Percentiles rank a stretch among this genome's conserved stretches.
Conservation (phyloP, 2,888 invertebrate genomes). For the Trichopoda pennipes region DNA sequence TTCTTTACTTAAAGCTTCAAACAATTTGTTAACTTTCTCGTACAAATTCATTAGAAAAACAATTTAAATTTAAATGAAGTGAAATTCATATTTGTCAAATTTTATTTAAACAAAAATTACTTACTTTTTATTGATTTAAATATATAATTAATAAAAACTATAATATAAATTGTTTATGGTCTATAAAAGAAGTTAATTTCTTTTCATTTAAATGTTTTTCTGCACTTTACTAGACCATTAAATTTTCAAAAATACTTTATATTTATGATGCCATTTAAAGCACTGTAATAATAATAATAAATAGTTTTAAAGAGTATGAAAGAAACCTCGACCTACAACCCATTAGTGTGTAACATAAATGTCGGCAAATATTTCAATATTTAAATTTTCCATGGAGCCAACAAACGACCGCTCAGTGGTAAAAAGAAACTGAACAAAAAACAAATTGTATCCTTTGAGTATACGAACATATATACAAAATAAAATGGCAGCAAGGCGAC, state of each 20-base stretch:
- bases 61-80: no score
- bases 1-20: no score
- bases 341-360: not conserved
- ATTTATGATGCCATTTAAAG: slow-evolving; percentile 43
- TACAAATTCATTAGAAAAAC: no score
- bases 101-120: slow-evolving; percentile 33
- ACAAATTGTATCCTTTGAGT: slow-evolving; percentile 32
- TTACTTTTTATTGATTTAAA: slow-evolving; percentile 65
- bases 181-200: slow-evolving; percentile 45
- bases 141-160: slow-evolving; percentile 56
- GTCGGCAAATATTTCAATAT: slow-evolving; percentile 22
- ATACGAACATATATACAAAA: slow-evolving; percentile 23
- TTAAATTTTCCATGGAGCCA: slow-evolving; percentile 17
- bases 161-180: slow-evolving; percentile 45
- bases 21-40: no score
- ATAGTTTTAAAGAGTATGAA: slow-evolving; percentile 9
- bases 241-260: slow-evolving; percentile 45
- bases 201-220: slow-evolving; percentile 12
- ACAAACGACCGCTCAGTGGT: slow-evolving; percentile 9
- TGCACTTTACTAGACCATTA: slow-evolving; percentile 34
- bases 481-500: slow-evolving; percentile 14
- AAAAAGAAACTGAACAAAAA: slow-evolving; percentile 14
- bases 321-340: not conserved
- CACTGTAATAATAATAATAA: slow-evolving; percentile 19
- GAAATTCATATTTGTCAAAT: not conserved